Evolutionary conservation across 2,797 vertebrate species (phyloP), one percentile per base, ranked within the genome.

Genomic region (Capromys pilorides): DNA sequence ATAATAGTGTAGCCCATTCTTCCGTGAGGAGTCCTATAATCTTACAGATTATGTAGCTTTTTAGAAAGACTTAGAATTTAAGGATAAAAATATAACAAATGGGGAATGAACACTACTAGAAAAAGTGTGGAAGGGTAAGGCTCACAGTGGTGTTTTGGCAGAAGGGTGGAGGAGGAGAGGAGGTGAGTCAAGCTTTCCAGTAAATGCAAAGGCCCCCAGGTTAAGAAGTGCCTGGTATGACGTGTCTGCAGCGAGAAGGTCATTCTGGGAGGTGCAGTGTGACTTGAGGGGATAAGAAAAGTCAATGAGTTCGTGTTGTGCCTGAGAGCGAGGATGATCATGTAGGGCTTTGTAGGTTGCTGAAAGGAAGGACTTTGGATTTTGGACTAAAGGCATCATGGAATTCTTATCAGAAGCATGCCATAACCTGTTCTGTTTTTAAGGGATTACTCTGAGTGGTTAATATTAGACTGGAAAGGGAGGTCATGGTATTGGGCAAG

Each of bases 61-160:
- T 95, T 80, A 83, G 90, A 83, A 85, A 18, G 31, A 61, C 6
- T 80, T 59, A 75, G 61, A 86, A 14, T 71, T 81, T 82, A 73
- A 61, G 45, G 22, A 90, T 14, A 75, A 28, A 81, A 84, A 51
- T 49, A 88, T 77, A 54, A 41, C 66, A 89, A 75, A 6, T 66
- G 28, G 1, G 18, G n/a, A 14, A 41, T 83, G 82, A 59, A 5
- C 2, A 22, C 49, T 26, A 24, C 16, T 54, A 49, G n/a, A 78
- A 80, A 51, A 78, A 21, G 3, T 4, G 16, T 64, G 19, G 6
- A 33, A 77, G 84, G 24, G 49, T 49, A 36, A 91, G 10, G 11
- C 39, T 73, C 31, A 51, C 11, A 28, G 71, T 49, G 24, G 28
- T 2, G 21, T 67, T 90, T 89, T 81, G n/a, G 45, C 41, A 69